These are phyloP conservation scores for Porites rus DNA, from an alignment of 92 coral and sea anemone genomes.

Conservation along the genomic window DNA sequence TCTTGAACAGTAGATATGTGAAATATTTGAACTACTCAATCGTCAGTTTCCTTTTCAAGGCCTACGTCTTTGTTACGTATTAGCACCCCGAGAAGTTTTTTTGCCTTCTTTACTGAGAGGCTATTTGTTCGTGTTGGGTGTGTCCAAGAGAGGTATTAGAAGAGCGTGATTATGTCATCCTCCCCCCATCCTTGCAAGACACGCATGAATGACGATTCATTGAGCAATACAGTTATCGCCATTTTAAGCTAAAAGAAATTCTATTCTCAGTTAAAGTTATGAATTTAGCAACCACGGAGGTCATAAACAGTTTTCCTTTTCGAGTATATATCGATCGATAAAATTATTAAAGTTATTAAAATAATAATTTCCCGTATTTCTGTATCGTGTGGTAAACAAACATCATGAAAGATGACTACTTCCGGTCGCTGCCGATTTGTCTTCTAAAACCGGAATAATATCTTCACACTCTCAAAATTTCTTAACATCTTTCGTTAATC, in stretches of 20 bases:
- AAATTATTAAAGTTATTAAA: background rate
- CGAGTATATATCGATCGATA: background rate
- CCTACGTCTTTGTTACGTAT: too few species aligned
- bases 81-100: too few species aligned
- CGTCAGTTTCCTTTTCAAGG: too few species aligned
- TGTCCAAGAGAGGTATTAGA: background rate
- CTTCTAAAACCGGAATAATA: background rate
- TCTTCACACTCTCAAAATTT: background rate
- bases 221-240: background rate
- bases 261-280: background rate
- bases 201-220: background rate
- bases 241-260: background rate
- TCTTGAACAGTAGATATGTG: too few species aligned
- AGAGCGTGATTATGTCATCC: constrained; percentile 1
- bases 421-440: constrained; percentile 25
- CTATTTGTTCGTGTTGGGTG: constrained; percentile 2
- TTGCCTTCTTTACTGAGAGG: too few species aligned
- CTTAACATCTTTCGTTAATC: background rate
- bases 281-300: too few species aligned
- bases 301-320: background rate
- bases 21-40: too few species aligned
- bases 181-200: background rate
- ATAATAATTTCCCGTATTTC: too few species aligned
- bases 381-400: background rate
- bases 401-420: background rate